Conservation (phyloP, 2,113 vertebrate species). For the Myodes glareolus region DNA sequence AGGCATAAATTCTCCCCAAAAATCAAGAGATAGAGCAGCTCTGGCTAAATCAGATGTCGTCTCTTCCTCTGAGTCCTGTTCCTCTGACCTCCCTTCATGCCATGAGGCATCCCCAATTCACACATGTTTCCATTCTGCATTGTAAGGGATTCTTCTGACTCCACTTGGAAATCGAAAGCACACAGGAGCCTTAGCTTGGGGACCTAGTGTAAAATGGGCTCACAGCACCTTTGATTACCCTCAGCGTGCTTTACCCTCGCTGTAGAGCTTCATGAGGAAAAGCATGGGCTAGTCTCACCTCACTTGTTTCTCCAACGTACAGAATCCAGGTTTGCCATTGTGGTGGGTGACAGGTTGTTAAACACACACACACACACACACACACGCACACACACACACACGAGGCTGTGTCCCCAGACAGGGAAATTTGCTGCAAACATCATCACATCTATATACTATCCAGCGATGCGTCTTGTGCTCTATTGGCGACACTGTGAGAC, state of each 20-base stretch:
- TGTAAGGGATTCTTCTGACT: not conserved
- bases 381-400: not conserved
- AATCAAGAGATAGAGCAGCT: not conserved
- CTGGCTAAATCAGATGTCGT: not conserved
- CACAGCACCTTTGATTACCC: slow-evolving; percentile 30
- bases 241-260: not conserved
- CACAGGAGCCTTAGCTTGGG: not conserved
- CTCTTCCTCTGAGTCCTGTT: not conserved
- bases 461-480: slow-evolving; percentile 10
- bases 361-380: not conserved
- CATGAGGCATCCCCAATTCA: slow-evolving; percentile 2
- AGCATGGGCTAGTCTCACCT: slow-evolving; percentile 30
- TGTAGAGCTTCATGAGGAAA: not conserved
- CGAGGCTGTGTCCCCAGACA: not conserved
- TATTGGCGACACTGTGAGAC: slow-evolving; percentile 33
- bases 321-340: slow-evolving; percentile 21
- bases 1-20: not conserved
- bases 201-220: slow-evolving; percentile 32
- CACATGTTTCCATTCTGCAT: not conserved
- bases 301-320: slow-evolving; percentile 45
- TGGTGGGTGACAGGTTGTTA: not conserved
- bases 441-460: not conserved
- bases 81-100: not conserved
- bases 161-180: not conserved
- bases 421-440: slow-evolving; percentile 43